These are phyloP conservation scores for Eunapius fragilis DNA, from an alignment of 37 sponge, comb jelly and placozoan species.

Conservation along the genomic window DNA sequence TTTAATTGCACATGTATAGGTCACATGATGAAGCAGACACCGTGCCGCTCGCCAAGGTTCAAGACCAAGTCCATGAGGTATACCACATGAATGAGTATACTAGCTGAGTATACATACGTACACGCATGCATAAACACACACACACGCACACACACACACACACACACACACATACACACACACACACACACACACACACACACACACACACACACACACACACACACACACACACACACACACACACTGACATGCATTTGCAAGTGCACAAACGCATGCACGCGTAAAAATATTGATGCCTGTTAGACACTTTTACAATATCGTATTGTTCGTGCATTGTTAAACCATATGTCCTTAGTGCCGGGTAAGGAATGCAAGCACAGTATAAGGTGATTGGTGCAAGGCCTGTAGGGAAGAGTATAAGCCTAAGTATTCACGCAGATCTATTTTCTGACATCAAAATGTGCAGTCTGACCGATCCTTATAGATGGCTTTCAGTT, in stretches of 20 bases:
- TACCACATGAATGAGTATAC: neutral
- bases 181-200: conserved; percentile 34
- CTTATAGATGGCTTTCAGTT: too few species aligned
- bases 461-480: too few species aligned
- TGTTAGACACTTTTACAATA: neutral
- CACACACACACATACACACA: conserved; percentile 11
- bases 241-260: neutral
- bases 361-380: too few species aligned
- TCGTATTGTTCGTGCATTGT: neutral
- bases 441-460: too few species aligned
- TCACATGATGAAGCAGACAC: neutral
- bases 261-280: neutral
- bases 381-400: too few species aligned
- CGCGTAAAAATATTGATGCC: neutral
- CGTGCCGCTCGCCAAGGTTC: neutral
- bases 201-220: conserved; percentile 39
- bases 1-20: neutral
- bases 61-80: neutral
- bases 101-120: neutral
- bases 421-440: too few species aligned
- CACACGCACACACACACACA: conserved; percentile 40
- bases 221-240: conserved; percentile 38
- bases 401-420: too few species aligned
- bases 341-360: too few species aligned
- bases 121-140: conserved; percentile 34